These are phyloP conservation scores for Apodemus speciosus DNA, from an alignment of 2,113 vertebrate species.

Conservation along the genomic window DNA sequence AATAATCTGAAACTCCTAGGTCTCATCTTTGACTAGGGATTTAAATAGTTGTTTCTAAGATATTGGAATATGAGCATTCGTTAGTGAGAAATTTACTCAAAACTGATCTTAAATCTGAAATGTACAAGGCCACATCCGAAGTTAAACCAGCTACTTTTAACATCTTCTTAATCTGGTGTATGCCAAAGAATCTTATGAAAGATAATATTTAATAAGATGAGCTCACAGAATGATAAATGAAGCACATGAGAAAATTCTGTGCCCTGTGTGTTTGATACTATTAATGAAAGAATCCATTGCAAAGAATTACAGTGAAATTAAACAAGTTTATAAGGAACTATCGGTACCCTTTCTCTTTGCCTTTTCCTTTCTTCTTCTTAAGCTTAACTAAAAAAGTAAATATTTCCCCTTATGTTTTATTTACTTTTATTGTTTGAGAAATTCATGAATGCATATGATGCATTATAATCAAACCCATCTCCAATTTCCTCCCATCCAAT, in stretches of 20 bases:
- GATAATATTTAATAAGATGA: constrained; percentile 35
- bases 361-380: neutral
- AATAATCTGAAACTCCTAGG: neutral
- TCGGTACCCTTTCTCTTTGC: neutral
- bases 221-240: constrained; percentile 31
- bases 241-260: neutral
- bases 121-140: constrained; percentile 38
- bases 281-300: constrained; percentile 27
- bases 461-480: neutral
- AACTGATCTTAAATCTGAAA: constrained; percentile 41
- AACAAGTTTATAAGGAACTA: neutral
- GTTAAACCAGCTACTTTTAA: neutral
- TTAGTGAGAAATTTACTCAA: constrained; percentile 35
- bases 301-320: constrained; percentile 39
- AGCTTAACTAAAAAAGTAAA: neutral
- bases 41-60: neutral
- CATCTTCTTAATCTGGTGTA: neutral
- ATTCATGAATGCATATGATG: neutral
- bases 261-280: neutral
- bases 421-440: neutral
- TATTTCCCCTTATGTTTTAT: neutral
- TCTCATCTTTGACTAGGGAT: neutral
- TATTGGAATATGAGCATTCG: neutral
- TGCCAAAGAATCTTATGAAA: constrained; percentile 7
- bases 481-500: neutral